Evolutionary conservation across 2,797 vertebrate genomes (phyloP).

Genomic region (Synanceia verrucosa): DNA sequence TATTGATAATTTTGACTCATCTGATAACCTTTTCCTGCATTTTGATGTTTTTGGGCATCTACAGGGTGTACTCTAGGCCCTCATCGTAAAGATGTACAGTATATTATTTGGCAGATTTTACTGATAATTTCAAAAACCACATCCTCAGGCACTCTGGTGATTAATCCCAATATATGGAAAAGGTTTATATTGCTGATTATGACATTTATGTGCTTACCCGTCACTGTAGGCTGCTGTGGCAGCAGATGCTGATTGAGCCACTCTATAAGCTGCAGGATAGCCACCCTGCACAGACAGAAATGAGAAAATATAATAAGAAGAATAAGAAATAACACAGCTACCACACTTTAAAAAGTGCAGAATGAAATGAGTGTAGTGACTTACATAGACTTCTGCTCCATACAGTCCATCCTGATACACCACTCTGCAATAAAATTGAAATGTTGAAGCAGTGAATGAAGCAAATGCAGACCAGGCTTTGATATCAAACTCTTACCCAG

Average conservation of each 20-base stretch:
- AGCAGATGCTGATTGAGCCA: conserved; percentile 83
- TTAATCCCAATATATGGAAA: too few species aligned
- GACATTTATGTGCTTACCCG: conserved; percentile 70
- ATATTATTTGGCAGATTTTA: not conserved
- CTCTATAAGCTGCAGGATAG: conserved; percentile 83
- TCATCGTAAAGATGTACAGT: not conserved
- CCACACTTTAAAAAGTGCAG: not conserved
- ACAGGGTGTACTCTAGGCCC: not conserved
- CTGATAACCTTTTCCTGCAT: not conserved
- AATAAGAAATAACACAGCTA: not conserved
- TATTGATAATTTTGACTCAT: not conserved
- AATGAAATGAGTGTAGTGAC: conserved; percentile 26
- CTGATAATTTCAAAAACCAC: not conserved
- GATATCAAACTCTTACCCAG: conserved; percentile 71
- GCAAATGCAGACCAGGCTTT: not conserved
- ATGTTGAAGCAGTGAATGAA: not conserved
- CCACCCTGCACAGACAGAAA: conserved; percentile 73
- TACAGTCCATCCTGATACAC: conserved; percentile 87
- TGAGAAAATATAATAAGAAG: not conserved
- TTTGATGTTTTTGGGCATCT: not conserved
- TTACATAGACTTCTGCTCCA: conserved; percentile 85
- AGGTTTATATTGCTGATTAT: not conserved
- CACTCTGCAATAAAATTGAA: conserved; percentile 69
- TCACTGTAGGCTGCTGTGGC: conserved; percentile 85
- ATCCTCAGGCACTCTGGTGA: not conserved